Percentiles rank a stretch among this genome's conserved stretches.
Conservation (phyloP, 2,113 vertebrate species). For the Anseranas semipalmata region DNA sequence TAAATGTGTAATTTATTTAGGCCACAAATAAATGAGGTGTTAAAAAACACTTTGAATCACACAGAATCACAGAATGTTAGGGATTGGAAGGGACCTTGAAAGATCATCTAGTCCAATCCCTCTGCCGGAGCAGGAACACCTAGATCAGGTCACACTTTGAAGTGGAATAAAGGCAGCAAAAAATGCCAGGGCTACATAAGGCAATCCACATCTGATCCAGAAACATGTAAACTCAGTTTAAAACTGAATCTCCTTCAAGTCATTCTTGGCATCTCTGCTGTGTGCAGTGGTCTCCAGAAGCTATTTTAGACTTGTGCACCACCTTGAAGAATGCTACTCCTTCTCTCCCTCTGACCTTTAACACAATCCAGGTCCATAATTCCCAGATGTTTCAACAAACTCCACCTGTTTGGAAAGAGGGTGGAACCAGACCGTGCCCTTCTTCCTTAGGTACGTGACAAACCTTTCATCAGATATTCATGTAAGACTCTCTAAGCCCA, state of each 20-base stretch:
- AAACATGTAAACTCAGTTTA: background rate
- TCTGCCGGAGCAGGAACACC: no score
- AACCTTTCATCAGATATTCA: background rate
- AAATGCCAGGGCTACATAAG: background rate
- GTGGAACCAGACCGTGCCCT: background rate
- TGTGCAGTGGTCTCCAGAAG: background rate
- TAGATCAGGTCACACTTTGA: no score
- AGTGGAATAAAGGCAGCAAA: background rate
- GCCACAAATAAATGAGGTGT: background rate
- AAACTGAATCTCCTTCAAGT: background rate
- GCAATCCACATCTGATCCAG: background rate
- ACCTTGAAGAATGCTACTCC: background rate
- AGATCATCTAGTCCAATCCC: no score
- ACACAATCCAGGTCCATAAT: background rate
- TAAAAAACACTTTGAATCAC: background rate
- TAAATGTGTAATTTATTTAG: background rate
- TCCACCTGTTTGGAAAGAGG: background rate
- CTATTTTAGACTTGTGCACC: background rate
- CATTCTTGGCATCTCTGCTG: background rate
- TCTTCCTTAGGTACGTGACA: background rate
- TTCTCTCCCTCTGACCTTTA: background rate
- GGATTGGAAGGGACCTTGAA: no score
- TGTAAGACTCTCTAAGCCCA: background rate
- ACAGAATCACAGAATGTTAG: no score
- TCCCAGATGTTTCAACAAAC: background rate